Evolutionary conservation across 2,797 vertebrate genomes (phyloP), one percentile per base, ranked within the genome.

Genomic region (Salmo trutta): DNA sequence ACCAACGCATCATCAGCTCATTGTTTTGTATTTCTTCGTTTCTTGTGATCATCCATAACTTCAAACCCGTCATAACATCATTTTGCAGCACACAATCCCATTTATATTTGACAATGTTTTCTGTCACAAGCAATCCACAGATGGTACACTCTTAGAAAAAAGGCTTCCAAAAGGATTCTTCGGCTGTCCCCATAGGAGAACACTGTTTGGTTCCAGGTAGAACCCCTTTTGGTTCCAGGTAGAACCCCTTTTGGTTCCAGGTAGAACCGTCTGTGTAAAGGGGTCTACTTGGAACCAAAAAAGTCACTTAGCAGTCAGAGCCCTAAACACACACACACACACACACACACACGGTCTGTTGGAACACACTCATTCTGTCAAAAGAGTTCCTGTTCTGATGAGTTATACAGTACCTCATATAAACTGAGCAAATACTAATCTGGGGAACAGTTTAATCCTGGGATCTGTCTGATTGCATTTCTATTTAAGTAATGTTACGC

Each of bases 311-410:
- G 64, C 64, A 66, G 27, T 66, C 69, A 51, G 19, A 51, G 16
- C 27, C 31, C n/a, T 21, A 56, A 12, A 73, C 72, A 27, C 73
- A 74, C 72, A 74, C 72, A 36, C 71, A 72, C 24, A n/a, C 47
- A 73, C 72, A 47, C 72, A 74, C 72, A 74, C 5, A 36, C 29
- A 10, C 29, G n/a, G 14, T 41, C 47, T 53, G 51, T 72, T 53
- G 19, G 21, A 54, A 53, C 27, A 71, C 69, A 71, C 21, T 29
- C 8, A 16, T 53, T 29, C 65, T 66, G 65, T 16, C 65, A 31
- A 24, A 16, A 31, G 24, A 29, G 65, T 31, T 66, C 21, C 56
- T 29, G 65, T 31, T 66, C 65, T 24, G 3, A 4, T 1, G 19
- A 19, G 15, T 56, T 56, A 56, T 4, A n/a, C 17, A 29, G 27